A percentile compares a stretch with the other conserved stretches of the same genome.
Conservation (phyloP, 2,113 vertebrate genomes). For the Austrofundulus limnaeus region DNA sequence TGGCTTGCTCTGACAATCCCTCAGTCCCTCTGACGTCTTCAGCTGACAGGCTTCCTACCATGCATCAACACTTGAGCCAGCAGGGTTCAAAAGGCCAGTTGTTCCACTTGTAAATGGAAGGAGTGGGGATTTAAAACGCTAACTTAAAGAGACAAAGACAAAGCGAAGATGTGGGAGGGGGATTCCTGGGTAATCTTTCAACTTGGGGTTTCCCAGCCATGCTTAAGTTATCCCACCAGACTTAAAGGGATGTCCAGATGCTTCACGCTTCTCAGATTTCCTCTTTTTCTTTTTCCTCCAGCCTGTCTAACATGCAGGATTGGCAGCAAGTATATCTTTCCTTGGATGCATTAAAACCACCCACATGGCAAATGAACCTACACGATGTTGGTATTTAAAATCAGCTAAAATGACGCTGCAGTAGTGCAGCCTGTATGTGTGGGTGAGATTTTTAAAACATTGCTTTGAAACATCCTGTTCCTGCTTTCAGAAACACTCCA, state of each 20-base stretch:
- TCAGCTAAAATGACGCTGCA: background rate
- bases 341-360: constrained; percentile 18
- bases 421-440: too few species aligned
- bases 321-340: background rate
- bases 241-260: constrained; percentile 14
- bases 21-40: constrained; percentile 29
- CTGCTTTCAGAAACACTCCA: too few species aligned
- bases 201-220: constrained; percentile 23
- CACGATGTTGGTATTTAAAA: background rate
- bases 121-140: constrained; percentile 25
- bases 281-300: background rate
- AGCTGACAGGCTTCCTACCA: constrained; percentile 35
- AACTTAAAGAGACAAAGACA: constrained; percentile 40
- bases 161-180: constrained; percentile 16
- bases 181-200: constrained; percentile 24
- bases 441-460: too few species aligned
- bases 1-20: constrained; percentile 20
- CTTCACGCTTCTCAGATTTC: constrained; percentile 14
- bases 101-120: constrained; percentile 25
- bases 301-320: constrained; percentile 27
- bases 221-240: constrained; percentile 35
- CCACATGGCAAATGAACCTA: constrained; percentile 19
- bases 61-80: constrained; percentile 39
- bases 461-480: too few species aligned
- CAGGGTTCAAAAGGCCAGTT: constrained; percentile 38